Conservation (phyloP, 2,888 invertebrate species). For the Aspidiotus destructor region DNA sequence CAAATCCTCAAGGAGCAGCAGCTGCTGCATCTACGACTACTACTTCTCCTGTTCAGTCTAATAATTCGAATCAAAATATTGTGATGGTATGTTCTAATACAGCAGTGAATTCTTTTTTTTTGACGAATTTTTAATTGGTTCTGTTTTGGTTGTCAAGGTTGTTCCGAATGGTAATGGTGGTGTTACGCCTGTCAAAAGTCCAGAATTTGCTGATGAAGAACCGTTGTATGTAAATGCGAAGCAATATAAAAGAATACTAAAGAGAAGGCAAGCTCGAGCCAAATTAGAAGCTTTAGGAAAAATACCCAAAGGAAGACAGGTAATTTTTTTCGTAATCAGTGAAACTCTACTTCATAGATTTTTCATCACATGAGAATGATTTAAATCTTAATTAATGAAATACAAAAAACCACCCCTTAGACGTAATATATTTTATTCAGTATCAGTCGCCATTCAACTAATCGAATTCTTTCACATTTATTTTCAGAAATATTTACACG, state of each 20-base stretch:
- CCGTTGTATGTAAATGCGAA: constrained; percentile 97
- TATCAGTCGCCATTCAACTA: too few relatives aligned
- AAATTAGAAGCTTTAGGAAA: constrained; percentile 89
- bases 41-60: constrained; percentile 43
- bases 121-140: neutral
- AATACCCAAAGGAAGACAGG: constrained; percentile 91
- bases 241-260: constrained; percentile 92
- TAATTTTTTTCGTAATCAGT: constrained; percentile 41
- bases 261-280: constrained; percentile 85
- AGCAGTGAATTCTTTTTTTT: neutral
- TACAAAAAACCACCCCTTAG: too few relatives aligned
- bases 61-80: constrained; percentile 54
- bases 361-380: neutral
- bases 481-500: constrained; percentile 89
- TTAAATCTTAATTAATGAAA: neutral
- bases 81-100: constrained; percentile 55
- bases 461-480: neutral
- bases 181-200: constrained; percentile 43
- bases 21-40: constrained; percentile 45
- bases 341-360: neutral
- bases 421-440: too few relatives aligned
- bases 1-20: constrained; percentile 39
- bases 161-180: constrained; percentile 25
- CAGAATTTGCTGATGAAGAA: constrained; percentile 74
- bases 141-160: constrained; percentile 21